Conservation (phyloP, 2,797 vertebrate genomes). For the Pempheris klunzingeri region DNA sequence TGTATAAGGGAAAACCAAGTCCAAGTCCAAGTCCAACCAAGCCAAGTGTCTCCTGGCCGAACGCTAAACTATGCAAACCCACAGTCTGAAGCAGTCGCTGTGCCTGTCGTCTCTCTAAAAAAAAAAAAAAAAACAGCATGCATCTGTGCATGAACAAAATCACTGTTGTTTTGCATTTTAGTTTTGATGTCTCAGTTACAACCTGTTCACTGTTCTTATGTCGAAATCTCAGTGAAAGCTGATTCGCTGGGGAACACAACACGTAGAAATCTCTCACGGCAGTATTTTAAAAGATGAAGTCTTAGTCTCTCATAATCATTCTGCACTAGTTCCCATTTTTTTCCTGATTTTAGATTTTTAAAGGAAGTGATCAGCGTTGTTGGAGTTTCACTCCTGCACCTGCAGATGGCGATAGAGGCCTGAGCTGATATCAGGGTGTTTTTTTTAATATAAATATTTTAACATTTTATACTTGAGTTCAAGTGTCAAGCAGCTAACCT, state of each 20-base stretch:
- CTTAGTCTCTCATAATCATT: slow-evolving; percentile 17
- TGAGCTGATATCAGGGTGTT: slow-evolving; percentile 2
- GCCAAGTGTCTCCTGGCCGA: slow-evolving; percentile 22
- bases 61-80: slow-evolving; percentile 77
- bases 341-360: slow-evolving; percentile 10
- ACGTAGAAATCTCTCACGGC: neutral
- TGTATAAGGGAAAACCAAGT: slow-evolving; percentile 50
- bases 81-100: slow-evolving; percentile 40
- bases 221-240: slow-evolving; percentile 14
- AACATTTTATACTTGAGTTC: slow-evolving; percentile 10
- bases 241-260: neutral
- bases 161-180: slow-evolving; percentile 23
- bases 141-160: slow-evolving; percentile 66
- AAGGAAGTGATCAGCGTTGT: slow-evolving; percentile 2
- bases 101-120: slow-evolving; percentile 32
- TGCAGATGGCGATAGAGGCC: slow-evolving; percentile 63
- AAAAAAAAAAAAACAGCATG: slow-evolving; percentile 53
- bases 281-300: slow-evolving; percentile 9
- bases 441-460: neutral
- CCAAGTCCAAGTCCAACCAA: slow-evolving; percentile 42
- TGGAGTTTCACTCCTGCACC: slow-evolving; percentile 34
- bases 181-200: slow-evolving; percentile 33
- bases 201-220: slow-evolving; percentile 1
- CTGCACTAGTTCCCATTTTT: neutral
- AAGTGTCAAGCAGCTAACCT: slow-evolving; percentile 5